Conservation (phyloP, 2,113 vertebrate species). For the Sinosuthora webbiana region DNA sequence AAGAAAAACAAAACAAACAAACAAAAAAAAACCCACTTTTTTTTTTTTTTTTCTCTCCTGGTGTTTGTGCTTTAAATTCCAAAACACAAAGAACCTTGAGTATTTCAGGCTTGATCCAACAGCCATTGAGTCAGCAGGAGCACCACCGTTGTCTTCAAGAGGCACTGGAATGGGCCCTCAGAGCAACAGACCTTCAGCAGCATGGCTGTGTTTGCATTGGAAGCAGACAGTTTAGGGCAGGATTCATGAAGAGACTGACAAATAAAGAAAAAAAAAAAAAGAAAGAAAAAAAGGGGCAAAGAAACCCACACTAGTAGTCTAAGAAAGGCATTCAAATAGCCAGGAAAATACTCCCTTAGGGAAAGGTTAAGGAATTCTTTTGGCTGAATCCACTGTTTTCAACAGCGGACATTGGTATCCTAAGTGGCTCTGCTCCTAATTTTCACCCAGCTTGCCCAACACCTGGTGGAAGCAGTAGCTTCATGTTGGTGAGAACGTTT, state of each 20-base stretch:
- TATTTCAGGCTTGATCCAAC: conserved; percentile 36
- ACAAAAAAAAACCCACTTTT: background rate
- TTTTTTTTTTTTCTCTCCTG: background rate
- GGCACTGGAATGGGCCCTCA: conserved; percentile 34
- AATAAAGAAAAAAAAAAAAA: background rate
- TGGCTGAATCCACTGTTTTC: conserved; percentile 31
- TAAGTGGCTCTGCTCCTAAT: conserved; percentile 43
- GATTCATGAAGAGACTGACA: background rate
- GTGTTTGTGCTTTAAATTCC: conserved; percentile 52
- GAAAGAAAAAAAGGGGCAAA: background rate
- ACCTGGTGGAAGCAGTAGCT: conserved; percentile 28
- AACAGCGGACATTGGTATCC: conserved; percentile 21
- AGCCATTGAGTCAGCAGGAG: conserved; percentile 36
- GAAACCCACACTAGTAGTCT: background rate
- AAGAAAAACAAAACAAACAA: rapidly evolving
- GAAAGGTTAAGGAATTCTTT: conserved; percentile 14
- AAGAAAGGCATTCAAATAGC: conserved; percentile 27
- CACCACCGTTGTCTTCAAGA: conserved; percentile 47
- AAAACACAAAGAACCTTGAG: conserved; percentile 17
- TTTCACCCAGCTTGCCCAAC: conserved; percentile 43
- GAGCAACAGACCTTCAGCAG: conserved; percentile 52
- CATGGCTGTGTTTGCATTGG: conserved; percentile 1
- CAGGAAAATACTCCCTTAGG: conserved; percentile 31
- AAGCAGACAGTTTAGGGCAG: conserved; percentile 7
- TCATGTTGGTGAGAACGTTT: background rate